These are phyloP conservation scores for Intellagama lesueurii DNA, from an alignment of 2,797 vertebrate genomes.

Conservation along the genomic window DNA sequence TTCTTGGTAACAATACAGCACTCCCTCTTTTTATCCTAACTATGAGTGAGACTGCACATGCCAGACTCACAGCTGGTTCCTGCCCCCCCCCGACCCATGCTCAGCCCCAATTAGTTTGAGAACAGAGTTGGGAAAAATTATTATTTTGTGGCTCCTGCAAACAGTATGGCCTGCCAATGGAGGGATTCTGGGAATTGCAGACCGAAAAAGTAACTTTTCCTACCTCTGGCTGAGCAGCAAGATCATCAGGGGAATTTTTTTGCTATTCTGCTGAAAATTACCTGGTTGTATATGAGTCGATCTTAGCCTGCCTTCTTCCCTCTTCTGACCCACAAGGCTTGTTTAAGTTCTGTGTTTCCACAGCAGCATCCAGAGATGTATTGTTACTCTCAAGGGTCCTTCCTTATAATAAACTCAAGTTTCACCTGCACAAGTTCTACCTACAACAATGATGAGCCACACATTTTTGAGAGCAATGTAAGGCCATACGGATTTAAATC, in stretches of 20 bases:
- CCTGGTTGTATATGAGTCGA: background rate
- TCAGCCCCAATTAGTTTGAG: too few species aligned
- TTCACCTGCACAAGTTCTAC: background rate
- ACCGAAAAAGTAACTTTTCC: background rate
- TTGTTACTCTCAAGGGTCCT: background rate
- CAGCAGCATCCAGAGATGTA: background rate
- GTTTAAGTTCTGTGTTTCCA: background rate
- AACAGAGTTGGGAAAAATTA: too few species aligned
- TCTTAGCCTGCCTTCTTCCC: background rate
- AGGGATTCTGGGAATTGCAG: background rate
- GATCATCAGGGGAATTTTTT: background rate
- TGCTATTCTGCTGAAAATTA: background rate
- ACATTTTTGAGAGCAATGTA: background rate
- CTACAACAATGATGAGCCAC: background rate
- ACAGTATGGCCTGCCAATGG: background rate
- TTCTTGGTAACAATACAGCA: background rate
- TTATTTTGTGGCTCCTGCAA: too few species aligned
- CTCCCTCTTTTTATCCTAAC: background rate
- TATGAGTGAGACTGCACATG: background rate
- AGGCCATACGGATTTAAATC: background rate
- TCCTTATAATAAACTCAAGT: too few species aligned
- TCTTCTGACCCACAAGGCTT: background rate
- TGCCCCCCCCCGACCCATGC: too few species aligned
- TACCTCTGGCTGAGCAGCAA: background rate
- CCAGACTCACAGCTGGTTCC: too few species aligned